Base-by-base conservation (phyloP, 2,888 invertebrate genomes). In the Crocallis elinguaria region DNA sequence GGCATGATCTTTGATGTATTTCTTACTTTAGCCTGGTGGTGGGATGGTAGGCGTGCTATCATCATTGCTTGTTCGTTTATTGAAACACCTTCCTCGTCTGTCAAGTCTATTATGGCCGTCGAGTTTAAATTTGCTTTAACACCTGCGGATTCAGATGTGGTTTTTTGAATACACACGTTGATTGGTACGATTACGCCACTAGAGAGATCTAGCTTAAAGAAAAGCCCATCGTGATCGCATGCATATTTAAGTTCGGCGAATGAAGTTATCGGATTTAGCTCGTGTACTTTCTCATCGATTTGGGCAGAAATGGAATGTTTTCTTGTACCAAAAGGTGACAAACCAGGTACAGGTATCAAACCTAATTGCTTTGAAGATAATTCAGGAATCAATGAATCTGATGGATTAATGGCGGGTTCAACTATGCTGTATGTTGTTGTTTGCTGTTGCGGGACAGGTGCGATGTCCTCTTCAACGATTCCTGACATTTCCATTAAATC, bases 401-500 rank as follows among this genome's bases (percentile, higher is more conserved):
- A 9, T n/a, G n/a, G 25, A n/a, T 8, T n/a, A n/a, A n/a, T n/a
- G n/a, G n/a, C n/a, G n/a, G n/a, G n/a, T n/a, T n/a, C n/a, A n/a
- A n/a, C n/a, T n/a, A n/a, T n/a, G n/a, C n/a, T n/a, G n/a, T n/a
- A n/a, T n/a, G 25, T 19, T n/a, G 25, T 2, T n/a, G 19, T 19
- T 19, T 19, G 3, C 5, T 19, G 23, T 41, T 37, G 29, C 27
- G 51, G 36, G 16, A 55, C 51, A 23, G 73, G 56, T 25, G 60
- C 54, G 3, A 71, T 57, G 48, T 90, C 89, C 57, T 88, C 88
- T 45, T 77, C 69, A 8, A 80, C 79, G 66, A 91, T 91, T 7
- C 91, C 91, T 7, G 90, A 90, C 87, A 91, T 88, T 77, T 84
- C 83, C 91, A 91, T 91, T 57, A 91, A 76, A 68, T 90, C 89